Conservation (phyloP, 2,888 invertebrate genomes). For the Acanthosepion esculentum region DNA sequence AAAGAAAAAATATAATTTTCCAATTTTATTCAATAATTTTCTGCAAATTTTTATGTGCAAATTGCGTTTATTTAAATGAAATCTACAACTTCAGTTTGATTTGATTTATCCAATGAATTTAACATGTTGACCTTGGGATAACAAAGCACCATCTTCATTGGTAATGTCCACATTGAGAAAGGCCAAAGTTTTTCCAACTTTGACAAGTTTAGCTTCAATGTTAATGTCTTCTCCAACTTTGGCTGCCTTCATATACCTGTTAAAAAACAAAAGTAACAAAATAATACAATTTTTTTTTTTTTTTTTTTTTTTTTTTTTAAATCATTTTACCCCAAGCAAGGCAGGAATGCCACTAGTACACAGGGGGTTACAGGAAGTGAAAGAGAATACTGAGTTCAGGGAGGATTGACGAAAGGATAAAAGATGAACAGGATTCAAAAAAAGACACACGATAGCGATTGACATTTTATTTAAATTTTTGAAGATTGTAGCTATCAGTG, state of each 20-base stretch:
- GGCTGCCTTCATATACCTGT: constrained; percentile 86
- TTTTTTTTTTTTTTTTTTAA: too few species aligned
- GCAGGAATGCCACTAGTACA: too few species aligned
- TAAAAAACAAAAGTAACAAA: constrained; percentile 65
- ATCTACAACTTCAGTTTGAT: constrained; percentile 46
- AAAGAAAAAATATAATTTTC: neutral
- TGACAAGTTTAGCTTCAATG: constrained; percentile 85
- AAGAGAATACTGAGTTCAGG: too few species aligned
- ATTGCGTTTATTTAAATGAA: neutral
- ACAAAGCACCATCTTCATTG: constrained; percentile 83
- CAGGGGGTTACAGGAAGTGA: too few species aligned
- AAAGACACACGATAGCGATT: neutral
- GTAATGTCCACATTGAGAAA: constrained; percentile 87
- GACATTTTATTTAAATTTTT: too few species aligned
- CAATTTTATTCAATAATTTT: neutral
- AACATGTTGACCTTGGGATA: constrained; percentile 89
- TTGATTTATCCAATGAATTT: constrained; percentile 77
- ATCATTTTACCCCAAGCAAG: too few species aligned
- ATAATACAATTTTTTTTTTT: neutral
- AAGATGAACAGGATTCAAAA: neutral
- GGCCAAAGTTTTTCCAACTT: constrained; percentile 86
- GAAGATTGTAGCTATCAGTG: too few species aligned
- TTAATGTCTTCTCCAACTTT: constrained; percentile 85
- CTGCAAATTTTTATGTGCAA: neutral
- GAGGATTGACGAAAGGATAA: neutral